A percentile compares a stretch with the other conserved stretches of the same genome.
These are phyloP conservation scores for Ciconia nigra DNA, from an alignment of 2,797 vertebrate genomes.

Conservation along the genomic window DNA sequence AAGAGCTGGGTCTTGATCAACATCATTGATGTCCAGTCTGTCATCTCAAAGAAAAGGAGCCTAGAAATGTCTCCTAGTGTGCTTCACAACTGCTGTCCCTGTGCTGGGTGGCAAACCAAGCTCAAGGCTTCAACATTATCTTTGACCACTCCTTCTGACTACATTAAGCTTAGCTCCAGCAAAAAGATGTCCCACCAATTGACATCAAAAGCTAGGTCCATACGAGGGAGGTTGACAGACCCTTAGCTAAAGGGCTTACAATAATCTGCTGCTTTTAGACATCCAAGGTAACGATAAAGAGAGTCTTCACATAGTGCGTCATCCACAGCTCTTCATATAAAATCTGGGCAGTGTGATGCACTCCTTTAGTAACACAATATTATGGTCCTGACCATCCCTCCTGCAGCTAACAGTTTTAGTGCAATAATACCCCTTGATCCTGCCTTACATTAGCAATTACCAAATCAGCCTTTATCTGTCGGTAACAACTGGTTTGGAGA, in stretches of 20 bases:
- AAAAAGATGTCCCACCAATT: neutral
- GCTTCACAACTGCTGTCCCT: neutral
- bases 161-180: neutral
- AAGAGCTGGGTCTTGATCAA: neutral
- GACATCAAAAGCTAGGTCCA: neutral
- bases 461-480: conserved; percentile 38
- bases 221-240: neutral
- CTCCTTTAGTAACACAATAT: neutral
- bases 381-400: neutral
- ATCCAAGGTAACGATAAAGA: neutral
- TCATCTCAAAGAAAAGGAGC: neutral
- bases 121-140: neutral
- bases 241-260: neutral
- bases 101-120: neutral
- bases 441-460: neutral
- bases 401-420: neutral
- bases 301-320: neutral
- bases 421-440: neutral
- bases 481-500: conserved; percentile 15
- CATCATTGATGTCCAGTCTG: neutral
- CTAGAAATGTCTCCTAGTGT: neutral
- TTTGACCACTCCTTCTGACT: neutral
- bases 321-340: neutral
- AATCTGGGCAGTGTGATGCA: neutral
- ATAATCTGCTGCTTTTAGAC: neutral